phyloP scores from a whole-genome alignment of 1,140 invertebrate species.

The Leptopilina boulardi region DNA sequence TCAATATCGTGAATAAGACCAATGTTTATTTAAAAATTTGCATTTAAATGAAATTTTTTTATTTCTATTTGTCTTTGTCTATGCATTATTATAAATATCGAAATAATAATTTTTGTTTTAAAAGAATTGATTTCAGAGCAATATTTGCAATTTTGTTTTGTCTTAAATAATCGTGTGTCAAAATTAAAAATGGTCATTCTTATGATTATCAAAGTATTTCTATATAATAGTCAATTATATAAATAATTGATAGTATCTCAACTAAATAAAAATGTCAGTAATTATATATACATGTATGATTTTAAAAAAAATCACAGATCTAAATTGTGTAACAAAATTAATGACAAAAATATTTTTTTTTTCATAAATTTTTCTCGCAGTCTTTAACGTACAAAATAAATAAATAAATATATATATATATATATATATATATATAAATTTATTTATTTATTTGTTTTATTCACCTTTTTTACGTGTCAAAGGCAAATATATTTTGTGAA shows the following conservation, averaged over 20 bases:
- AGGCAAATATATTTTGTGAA: background rate
- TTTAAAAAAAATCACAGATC: background rate
- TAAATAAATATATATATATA: too few species aligned
- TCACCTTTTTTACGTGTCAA: constrained; percentile 10
- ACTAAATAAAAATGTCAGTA: background rate
- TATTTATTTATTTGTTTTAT: too few species aligned
- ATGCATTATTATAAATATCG: too few species aligned
- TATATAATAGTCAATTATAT: too few species aligned
- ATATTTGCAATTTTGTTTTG: background rate
- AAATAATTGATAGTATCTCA: too few species aligned
- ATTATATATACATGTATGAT: background rate
- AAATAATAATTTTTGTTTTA: too few species aligned
- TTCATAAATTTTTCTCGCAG: background rate
- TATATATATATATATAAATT: too few species aligned
- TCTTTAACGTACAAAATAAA: constrained; percentile 1
- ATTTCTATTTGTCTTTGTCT: too few species aligned
- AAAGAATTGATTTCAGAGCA: constrained; percentile 4
- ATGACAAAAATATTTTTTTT: too few species aligned
- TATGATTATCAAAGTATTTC: background rate
- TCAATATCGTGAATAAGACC: background rate
- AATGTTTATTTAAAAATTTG: background rate
- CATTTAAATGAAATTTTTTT: background rate
- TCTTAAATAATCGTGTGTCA: background rate
- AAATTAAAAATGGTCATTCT: background rate
- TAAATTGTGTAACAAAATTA: too few species aligned